These are phyloP conservation scores for Neosilurus mollespiculum DNA, from an alignment of 2,797 vertebrate species.

Conservation along the genomic window DNA sequence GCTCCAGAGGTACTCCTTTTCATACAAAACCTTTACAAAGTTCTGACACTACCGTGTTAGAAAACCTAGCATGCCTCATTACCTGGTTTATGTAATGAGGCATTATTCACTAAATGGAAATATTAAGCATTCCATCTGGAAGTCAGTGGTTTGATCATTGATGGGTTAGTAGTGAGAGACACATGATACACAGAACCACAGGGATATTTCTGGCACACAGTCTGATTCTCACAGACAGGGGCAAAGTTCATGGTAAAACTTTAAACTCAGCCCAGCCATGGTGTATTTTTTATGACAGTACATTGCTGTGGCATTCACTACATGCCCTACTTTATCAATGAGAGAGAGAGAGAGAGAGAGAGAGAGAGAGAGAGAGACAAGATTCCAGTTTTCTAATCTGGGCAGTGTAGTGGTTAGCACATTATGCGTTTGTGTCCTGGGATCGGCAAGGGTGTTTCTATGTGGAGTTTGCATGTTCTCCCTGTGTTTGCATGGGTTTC, in stretches of 20 bases:
- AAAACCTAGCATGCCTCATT: not conserved
- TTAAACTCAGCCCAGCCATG: constrained; percentile 7
- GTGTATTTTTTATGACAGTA: constrained; percentile 2
- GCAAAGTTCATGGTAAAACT: constrained; percentile 32
- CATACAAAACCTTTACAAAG: not conserved
- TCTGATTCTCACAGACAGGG: constrained; percentile 23
- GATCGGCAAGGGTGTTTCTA: too few species aligned
- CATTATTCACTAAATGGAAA: constrained; percentile 1
- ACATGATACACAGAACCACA: constrained; percentile 24
- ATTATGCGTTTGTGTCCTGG: too few species aligned
- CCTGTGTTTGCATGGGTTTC: not conserved
- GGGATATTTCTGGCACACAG: constrained; percentile 31
- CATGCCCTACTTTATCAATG: not conserved
- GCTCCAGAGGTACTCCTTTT: constrained; percentile 25
- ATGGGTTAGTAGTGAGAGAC: constrained; percentile 23
- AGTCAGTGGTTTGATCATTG: constrained; percentile 26
- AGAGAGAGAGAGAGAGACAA: constrained; percentile 1
- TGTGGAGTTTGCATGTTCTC: not conserved
- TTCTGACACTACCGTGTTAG: not conserved
- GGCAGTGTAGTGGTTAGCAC: too few species aligned
- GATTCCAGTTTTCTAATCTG: not conserved
- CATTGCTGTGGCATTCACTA: not conserved
- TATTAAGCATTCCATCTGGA: not conserved
- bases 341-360: not conserved
- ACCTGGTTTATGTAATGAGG: not conserved